Evolutionary conservation across 2,888 invertebrate genomes (phyloP), one percentile per base, ranked within the genome.

Genomic region (Rhagonycha fulva): DNA sequence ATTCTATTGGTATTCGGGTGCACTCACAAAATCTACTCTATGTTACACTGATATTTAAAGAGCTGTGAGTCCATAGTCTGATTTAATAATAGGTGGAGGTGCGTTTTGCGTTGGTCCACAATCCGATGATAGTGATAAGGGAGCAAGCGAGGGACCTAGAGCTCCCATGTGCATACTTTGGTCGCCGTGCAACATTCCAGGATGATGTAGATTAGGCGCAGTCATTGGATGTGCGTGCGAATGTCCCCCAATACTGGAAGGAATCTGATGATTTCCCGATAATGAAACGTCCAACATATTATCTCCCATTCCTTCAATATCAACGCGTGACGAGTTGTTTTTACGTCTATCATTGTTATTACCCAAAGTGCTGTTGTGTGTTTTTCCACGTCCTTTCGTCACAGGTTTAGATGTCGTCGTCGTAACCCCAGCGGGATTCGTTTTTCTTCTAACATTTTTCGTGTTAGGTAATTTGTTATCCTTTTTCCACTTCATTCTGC

Each of bases 401-500:
- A 72, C 72, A 68, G 78, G 72, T 74, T 76, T 76, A 62, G 74
- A 72, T 14, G 80, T 79, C 74, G 81, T 82, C 79, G 92, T 92
- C 26, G 92, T 92, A 82, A 93, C 92, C 82, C 93, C 93, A 32
- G 92, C 92, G 75, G 93, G 92, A 86, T 93, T 94, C 77, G 94
- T 94, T 92, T 94, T 94, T 90, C 94, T 91, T 81, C 92, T 89
- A 76, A 92, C 92, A 84, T 92, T 92, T 89, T 92, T 92, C 87
- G 96, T 96, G 90, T 96, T 96, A 70, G 96, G 96, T 84, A 96
- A 90, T 89, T 96, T 95, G 90, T 96, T 95, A 91, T 92, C 95
- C 88, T 95, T 95, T 89, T 95, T 95, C 93, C 93, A 95, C 87
- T 95, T 95, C 95, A 95, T 95, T 79, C 95, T 89, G 70, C 94